phyloP scores from a whole-genome alignment of 2,888 invertebrate genomes.

The Tribolium freemani region DNA sequence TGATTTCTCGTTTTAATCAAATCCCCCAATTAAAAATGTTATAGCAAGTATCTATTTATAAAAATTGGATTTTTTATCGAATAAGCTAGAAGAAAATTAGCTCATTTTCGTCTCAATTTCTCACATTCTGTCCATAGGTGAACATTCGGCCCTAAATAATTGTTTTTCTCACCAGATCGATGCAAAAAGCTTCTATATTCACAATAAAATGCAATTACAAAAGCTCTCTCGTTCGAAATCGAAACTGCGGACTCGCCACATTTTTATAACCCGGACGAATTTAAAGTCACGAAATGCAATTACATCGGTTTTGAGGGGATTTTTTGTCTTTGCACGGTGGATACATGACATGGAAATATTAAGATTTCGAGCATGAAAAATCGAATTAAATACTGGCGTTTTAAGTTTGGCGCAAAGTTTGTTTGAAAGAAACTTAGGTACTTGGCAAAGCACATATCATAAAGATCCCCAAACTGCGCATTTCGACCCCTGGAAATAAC shows the following conservation, averaged over 20 bases:
- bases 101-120: background rate
- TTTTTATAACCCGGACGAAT: slow-evolving; percentile 32
- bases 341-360: slow-evolving; percentile 3
- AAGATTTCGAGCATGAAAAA: no score
- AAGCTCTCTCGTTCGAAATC: background rate
- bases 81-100: no score
- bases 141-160: background rate
- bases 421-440: background rate
- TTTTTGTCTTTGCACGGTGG: slow-evolving; percentile 12
- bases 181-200: background rate
- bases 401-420: background rate
- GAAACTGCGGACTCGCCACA: slow-evolving; percentile 16
- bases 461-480: background rate
- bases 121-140: background rate
- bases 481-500: background rate
- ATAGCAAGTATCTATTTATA: no score
- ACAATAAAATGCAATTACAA: slow-evolving; percentile 25
- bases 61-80: background rate
- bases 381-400: background rate
- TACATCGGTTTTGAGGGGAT: slow-evolving; percentile 10
- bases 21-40: no score
- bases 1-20: no score
- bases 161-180: background rate
- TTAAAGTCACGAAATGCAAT: slow-evolving; percentile 37
- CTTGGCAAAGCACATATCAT: background rate